Base-by-base conservation (phyloP, 1,140 invertebrate genomes). In the Solenopsis fugax region DNA sequence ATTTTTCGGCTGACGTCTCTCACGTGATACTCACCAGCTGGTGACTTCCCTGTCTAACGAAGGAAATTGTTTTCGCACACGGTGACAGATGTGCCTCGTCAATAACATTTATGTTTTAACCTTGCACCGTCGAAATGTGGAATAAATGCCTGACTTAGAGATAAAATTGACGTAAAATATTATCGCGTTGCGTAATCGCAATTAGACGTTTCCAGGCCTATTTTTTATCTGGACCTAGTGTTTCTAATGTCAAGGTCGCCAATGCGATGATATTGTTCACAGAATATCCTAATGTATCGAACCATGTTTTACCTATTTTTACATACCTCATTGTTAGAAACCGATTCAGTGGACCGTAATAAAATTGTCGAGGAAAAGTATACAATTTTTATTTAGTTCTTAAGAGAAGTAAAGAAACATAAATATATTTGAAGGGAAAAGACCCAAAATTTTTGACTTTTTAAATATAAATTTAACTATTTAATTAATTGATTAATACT, bases 41-140 rank as follows among this genome's bases (percentile, higher is more conserved):
- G 2, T 41, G 48, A 21, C n/a, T 81, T 29, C 16, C 37, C 16
- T 48, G 6, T 80, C 64, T 71, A 81, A 71, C 24, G 16, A 81
- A 71, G 37, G 16, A 71, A 81, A 81, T 58, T 81, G 65, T 45
- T 81, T 81, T 71, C 16, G 64, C 78, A 34, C 18, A 58, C 78
- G 29, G n/a, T n/a, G 48, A 54, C 65, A 58, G 64, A 21, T 81
- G 78, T 41, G 50, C 5, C 78, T 58, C 78, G 65, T 81, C 52
- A 81, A 81, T 71, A 81, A 71, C 37, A 45, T 81, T 71, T 24
- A 71, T 48, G 21, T 69, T 56, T 56, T 24, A 37, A 71, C 16
- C 52, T 48, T 54, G 64, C 21, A 54, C 13, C 64, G 34, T 48
- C 21, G 21, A 81, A 81, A 81, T 81, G 12, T 34, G 21, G 18